Conservation (phyloP, 2,113 vertebrate genomes). For the Bujurquina vittata region DNA sequence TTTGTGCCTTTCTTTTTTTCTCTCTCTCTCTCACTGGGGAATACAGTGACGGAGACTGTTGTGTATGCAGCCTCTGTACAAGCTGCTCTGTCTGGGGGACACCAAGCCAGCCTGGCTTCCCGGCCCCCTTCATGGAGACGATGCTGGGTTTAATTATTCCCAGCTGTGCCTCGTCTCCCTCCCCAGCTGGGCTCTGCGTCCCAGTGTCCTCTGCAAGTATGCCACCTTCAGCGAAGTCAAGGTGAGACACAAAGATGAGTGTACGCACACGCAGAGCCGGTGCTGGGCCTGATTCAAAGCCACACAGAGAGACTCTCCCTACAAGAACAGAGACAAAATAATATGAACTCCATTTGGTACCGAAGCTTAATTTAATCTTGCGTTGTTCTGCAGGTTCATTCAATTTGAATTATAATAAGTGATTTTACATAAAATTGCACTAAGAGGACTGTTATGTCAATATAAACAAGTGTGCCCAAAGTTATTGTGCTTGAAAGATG, state of each 20-base stretch:
- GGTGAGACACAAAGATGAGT: slow-evolving; percentile 58
- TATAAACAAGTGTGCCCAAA: neutral
- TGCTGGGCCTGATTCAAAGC: slow-evolving; percentile 9
- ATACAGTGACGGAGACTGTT: slow-evolving; percentile 41
- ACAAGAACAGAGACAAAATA: slow-evolving; percentile 14
- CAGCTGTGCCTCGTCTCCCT: slow-evolving; percentile 77
- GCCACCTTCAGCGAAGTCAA: slow-evolving; percentile 62
- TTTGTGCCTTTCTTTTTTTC: neutral
- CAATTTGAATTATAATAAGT: neutral
- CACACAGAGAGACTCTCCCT: neutral
- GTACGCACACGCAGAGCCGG: slow-evolving; percentile 5
- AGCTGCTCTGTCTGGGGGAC: slow-evolving; percentile 63
- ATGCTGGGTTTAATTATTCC: slow-evolving; percentile 80
- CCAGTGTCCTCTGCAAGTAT: slow-evolving; percentile 74
- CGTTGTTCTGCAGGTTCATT: neutral
- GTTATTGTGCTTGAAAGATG: neutral
- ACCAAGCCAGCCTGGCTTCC: slow-evolving; percentile 43
- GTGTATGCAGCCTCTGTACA: slow-evolving; percentile 21
- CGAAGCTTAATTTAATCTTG: neutral
- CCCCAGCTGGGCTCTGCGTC: slow-evolving; percentile 73
- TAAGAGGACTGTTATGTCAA: neutral
- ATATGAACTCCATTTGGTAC: neutral
- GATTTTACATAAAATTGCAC: neutral
- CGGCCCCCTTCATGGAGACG: slow-evolving; percentile 63
- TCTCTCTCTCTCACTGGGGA: slow-evolving; percentile 40